These are phyloP conservation scores for Lasius fuliginosus DNA, from an alignment of 2,888 invertebrate species.

Conservation along the genomic window DNA sequence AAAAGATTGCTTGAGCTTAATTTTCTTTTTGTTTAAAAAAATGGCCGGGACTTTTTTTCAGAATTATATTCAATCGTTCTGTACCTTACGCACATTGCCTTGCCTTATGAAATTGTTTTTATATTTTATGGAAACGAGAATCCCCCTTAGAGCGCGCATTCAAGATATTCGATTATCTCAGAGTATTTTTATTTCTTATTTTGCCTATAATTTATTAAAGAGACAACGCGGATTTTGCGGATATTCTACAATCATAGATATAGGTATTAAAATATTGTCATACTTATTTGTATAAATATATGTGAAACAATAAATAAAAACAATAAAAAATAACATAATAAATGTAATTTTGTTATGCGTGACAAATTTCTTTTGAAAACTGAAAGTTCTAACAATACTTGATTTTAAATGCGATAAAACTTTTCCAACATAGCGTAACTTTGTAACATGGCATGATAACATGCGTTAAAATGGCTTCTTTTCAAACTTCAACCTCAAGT, in stretches of 20 bases:
- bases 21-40: not conserved
- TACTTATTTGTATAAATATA: constrained; percentile 29
- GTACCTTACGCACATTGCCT: not conserved
- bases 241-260: not conserved
- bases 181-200: not conserved
- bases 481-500: not conserved
- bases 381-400: not conserved
- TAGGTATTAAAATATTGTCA: constrained; percentile 1
- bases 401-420: not conserved
- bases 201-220: constrained; percentile 36
- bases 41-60: not conserved
- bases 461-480: not conserved
- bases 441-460: not conserved
- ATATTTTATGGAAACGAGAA: constrained; percentile 34
- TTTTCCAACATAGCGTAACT: not conserved
- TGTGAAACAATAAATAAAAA: not conserved
- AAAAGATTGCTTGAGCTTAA: not conserved
- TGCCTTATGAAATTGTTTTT: constrained; percentile 22
- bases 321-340: not conserved
- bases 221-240: not conserved
- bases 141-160: constrained; percentile 13
- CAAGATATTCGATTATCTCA: not conserved
- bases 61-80: constrained; percentile 4
- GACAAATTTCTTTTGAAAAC: not conserved
- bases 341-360: not conserved